phyloP scores from a whole-genome alignment of 2,797 vertebrate species.

The Danio aesculapii region DNA sequence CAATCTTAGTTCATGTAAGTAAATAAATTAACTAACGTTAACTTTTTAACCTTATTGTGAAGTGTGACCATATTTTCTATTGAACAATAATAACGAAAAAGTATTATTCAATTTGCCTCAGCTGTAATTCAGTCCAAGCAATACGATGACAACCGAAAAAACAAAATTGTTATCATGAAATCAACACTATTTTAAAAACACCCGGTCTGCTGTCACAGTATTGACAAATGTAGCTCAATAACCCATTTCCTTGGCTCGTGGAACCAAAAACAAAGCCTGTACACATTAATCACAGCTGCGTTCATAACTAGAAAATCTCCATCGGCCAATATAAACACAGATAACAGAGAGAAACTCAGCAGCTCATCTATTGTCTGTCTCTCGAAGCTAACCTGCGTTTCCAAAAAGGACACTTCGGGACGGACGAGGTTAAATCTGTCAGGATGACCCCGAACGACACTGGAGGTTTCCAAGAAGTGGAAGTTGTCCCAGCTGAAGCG shows the following conservation, averaged over 20 bases:
- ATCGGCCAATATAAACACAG: slow-evolving; percentile 58
- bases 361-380: slow-evolving; percentile 46
- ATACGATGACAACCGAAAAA: neutral
- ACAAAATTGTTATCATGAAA: neutral
- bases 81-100: too few relatives aligned
- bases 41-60: too few relatives aligned
- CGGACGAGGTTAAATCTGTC: slow-evolving; percentile 60
- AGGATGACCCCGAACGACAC: slow-evolving; percentile 69
- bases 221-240: slow-evolving; percentile 17
- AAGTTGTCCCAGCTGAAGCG: slow-evolving; percentile 51
- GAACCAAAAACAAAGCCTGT: slow-evolving; percentile 69
- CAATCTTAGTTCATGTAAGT: too few relatives aligned
- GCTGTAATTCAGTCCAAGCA: neutral
- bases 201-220: neutral
- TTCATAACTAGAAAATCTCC: slow-evolving; percentile 70
- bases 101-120: neutral
- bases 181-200: neutral
- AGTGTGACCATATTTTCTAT: too few relatives aligned
- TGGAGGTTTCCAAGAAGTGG: slow-evolving; percentile 60
- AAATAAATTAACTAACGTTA: too few relatives aligned
- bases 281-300: slow-evolving; percentile 72
- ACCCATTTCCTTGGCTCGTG: slow-evolving; percentile 22
- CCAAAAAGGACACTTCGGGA: slow-evolving; percentile 30
- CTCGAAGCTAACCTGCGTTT: slow-evolving; percentile 26
- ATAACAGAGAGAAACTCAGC: slow-evolving; percentile 64